A percentile compares a stretch with the other conserved stretches of the same genome.
Conservation (phyloP, 2,113 vertebrate genomes). For the Cromileptes altivelis region DNA sequence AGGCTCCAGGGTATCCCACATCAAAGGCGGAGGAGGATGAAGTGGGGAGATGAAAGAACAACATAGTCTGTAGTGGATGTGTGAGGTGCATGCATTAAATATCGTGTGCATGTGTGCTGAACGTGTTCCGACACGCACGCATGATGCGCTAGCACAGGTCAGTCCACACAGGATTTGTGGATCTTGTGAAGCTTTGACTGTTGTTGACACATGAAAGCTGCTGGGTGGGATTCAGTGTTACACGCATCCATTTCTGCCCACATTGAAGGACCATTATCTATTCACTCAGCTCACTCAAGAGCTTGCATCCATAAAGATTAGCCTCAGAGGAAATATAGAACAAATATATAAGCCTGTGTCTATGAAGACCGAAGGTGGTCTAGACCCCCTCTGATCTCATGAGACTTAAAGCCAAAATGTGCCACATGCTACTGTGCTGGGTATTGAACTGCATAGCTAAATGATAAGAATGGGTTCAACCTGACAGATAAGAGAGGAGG, state of each 20-base stretch:
- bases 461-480: conserved; percentile 8
- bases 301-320: conserved; percentile 39
- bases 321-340: conserved; percentile 22
- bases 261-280: conserved; percentile 32
- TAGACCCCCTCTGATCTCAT: conserved; percentile 25
- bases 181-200: conserved; percentile 39
- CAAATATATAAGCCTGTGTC: background rate
- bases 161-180: conserved; percentile 39
- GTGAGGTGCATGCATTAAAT: conserved; percentile 70
- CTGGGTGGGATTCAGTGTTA: conserved; percentile 23
- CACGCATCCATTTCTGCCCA: conserved; percentile 15
- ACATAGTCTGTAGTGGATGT: conserved; percentile 54
- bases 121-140: conserved; percentile 21
- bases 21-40: conserved; percentile 76
- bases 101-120: conserved; percentile 30
- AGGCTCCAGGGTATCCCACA: conserved; percentile 71
- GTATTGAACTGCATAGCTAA: conserved; percentile 24
- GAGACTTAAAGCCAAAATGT: conserved; percentile 14
- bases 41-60: conserved; percentile 76
- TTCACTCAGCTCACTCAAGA: conserved; percentile 8
- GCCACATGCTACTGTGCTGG: conserved; percentile 3
- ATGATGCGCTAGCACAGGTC: conserved; percentile 50
- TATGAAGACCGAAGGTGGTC: conserved; percentile 58
- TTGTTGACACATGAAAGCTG: conserved; percentile 61
- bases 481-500: background rate